Percentiles rank a stretch among this genome's conserved stretches.
Evolutionary conservation across 2,888 invertebrate species (phyloP).

Genomic region (Cheilosia impressa): DNA sequence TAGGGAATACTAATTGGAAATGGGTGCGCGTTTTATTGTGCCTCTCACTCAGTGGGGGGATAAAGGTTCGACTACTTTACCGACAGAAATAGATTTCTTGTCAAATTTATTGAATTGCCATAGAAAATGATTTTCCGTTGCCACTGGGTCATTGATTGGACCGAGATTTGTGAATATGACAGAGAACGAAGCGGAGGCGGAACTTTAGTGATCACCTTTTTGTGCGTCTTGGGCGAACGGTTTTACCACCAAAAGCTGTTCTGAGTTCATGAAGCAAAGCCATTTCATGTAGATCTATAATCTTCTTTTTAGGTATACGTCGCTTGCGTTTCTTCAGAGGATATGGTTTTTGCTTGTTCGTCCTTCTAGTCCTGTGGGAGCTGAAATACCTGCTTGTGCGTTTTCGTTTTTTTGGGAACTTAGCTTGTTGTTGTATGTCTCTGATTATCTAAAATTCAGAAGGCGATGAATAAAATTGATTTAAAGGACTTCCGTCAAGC

Average conservation of each 20-base stretch:
- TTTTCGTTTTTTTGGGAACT: background rate
- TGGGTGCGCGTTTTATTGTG: conserved; percentile 58
- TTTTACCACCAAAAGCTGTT: background rate
- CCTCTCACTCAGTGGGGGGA: background rate
- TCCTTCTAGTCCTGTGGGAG: background rate
- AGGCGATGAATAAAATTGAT: background rate
- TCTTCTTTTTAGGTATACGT: background rate
- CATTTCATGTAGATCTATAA: background rate
- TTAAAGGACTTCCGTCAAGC: background rate
- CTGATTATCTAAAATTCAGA: conserved; percentile 37
- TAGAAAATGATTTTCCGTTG: conserved; percentile 3
- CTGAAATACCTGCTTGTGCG: background rate
- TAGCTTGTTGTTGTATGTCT: conserved; percentile 25
- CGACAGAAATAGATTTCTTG: background rate
- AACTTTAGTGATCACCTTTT: background rate
- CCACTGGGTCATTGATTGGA: background rate
- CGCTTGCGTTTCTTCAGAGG: background rate
- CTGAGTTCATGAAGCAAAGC: background rate
- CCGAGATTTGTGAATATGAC: background rate
- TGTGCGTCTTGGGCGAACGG: background rate
- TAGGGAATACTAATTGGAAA: conserved; percentile 71
- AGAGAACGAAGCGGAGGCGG: background rate
- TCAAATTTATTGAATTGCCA: conserved; percentile 12
- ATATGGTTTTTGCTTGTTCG: background rate
- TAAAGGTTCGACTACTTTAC: background rate